Conservation (phyloP, 2,797 vertebrate species). For the Leptoclinus maculatus region DNA sequence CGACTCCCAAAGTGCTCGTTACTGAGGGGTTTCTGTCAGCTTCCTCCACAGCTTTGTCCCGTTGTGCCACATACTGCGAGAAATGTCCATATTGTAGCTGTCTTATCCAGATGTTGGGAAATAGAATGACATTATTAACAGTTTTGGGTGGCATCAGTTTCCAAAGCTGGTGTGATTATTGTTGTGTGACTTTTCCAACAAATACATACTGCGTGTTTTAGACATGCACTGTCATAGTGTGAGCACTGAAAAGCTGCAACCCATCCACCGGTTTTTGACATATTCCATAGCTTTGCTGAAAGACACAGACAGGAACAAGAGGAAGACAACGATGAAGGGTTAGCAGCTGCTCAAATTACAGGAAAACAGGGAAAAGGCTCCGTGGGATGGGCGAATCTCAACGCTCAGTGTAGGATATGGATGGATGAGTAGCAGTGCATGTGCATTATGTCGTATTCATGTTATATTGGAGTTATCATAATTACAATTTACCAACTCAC, state of each 20-base stretch:
- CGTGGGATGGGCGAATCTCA: background rate
- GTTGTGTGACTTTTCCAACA: background rate
- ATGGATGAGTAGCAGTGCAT: background rate
- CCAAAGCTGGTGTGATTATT: background rate
- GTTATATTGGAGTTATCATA: background rate
- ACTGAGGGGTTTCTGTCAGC: slow-evolving; percentile 22
- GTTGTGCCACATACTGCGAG: background rate
- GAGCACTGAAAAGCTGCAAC: slow-evolving; percentile 5
- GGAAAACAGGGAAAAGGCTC: background rate
- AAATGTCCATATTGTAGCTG: slow-evolving; percentile 18
- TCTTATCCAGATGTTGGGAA: background rate
- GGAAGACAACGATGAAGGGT: background rate
- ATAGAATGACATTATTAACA: background rate
- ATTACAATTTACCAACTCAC: background rate
- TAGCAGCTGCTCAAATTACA: background rate
- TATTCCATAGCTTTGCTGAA: slow-evolving; percentile 4
- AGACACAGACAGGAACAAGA: background rate
- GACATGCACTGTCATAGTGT: slow-evolving; percentile 2
- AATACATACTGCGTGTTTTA: background rate
- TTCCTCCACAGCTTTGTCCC: slow-evolving; percentile 3
- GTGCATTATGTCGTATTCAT: background rate
- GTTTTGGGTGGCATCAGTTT: background rate
- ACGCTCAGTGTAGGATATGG: background rate
- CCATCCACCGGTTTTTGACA: background rate
- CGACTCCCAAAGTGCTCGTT: slow-evolving; percentile 47